Evolutionary conservation across 2,888 invertebrate genomes (phyloP).

Genomic region (Spodoptera littoralis): DNA sequence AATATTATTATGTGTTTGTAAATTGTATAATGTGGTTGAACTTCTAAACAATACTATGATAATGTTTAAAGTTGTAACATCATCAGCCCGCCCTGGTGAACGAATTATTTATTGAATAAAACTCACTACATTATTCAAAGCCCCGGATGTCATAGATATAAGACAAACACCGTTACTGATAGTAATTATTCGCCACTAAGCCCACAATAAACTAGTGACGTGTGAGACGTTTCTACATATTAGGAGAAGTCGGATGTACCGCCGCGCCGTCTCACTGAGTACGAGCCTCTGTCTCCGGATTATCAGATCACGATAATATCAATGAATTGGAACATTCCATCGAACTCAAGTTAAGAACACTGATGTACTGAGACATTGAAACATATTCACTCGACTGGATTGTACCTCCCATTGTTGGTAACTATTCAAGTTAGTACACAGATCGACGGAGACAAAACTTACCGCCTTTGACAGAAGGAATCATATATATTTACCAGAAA

Average conservation of each 20-base stretch:
- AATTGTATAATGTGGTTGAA: too few species aligned
- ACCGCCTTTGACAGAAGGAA: too few species aligned
- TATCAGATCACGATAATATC: slow-evolving; percentile 16
- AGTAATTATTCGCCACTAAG: not conserved
- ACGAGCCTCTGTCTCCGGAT: slow-evolving; percentile 18
- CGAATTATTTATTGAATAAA: too few species aligned
- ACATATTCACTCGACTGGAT: slow-evolving; percentile 9
- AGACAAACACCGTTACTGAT: not conserved
- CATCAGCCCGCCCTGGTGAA: too few species aligned
- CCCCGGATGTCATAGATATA: not conserved
- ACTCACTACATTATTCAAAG: too few species aligned
- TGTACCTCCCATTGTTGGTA: too few species aligned
- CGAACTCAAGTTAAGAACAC: slow-evolving; percentile 1
- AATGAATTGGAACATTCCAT: slow-evolving; percentile 6
- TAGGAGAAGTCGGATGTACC: slow-evolving; percentile 6
- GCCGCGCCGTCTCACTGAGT: not conserved
- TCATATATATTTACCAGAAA: too few species aligned
- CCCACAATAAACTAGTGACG: slow-evolving; percentile 7
- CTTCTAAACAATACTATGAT: too few species aligned
- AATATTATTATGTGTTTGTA: not conserved
- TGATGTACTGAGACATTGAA: slow-evolving; percentile 15
- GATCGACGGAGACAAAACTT: too few species aligned
- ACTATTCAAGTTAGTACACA: too few species aligned
- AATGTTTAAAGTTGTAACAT: too few species aligned
- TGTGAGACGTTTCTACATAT: not conserved